Evolutionary conservation across 1,140 invertebrate species (phyloP).

Genomic region (Diorhabda elongata): DNA sequence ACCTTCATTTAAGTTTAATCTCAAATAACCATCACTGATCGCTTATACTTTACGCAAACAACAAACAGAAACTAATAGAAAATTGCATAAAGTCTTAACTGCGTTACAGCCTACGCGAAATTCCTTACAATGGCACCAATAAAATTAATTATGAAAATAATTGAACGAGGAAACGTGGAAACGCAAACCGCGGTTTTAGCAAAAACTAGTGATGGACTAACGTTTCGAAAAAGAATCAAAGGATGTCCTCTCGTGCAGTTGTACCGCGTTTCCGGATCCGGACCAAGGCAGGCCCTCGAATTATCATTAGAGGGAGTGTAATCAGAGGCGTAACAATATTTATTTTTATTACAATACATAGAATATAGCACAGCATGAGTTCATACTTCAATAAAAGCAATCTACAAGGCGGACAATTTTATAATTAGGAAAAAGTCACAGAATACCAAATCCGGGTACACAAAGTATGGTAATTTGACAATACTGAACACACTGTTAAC

Average conservation of each 20-base stretch:
- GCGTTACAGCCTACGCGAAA: constrained; percentile 1
- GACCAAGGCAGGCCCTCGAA: not conserved
- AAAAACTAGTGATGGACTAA: constrained; percentile 12
- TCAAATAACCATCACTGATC: not conserved
- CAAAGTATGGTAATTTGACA: too few species aligned
- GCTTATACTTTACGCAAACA: not conserved
- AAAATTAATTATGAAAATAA: constrained; percentile 5
- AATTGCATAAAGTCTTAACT: not conserved
- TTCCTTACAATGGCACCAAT: not conserved
- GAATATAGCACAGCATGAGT: not conserved
- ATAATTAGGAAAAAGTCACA: too few species aligned
- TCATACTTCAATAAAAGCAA: too few species aligned
- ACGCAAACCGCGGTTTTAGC: constrained; percentile 11
- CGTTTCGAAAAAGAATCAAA: constrained; percentile 25
- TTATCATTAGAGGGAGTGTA: constrained; percentile 13
- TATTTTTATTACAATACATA: not conserved
- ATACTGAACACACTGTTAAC: too few species aligned
- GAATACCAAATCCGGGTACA: too few species aligned
- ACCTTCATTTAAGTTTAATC: not conserved
- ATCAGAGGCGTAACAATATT: not conserved
- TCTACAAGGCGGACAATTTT: too few species aligned
- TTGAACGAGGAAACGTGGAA: not conserved
- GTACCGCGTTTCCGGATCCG: constrained; percentile 23
- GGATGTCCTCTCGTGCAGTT: constrained; percentile 14
- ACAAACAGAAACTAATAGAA: not conserved